Conservation (phyloP, 2,888 invertebrate species). For the Bhutanitis thaidina region DNA sequence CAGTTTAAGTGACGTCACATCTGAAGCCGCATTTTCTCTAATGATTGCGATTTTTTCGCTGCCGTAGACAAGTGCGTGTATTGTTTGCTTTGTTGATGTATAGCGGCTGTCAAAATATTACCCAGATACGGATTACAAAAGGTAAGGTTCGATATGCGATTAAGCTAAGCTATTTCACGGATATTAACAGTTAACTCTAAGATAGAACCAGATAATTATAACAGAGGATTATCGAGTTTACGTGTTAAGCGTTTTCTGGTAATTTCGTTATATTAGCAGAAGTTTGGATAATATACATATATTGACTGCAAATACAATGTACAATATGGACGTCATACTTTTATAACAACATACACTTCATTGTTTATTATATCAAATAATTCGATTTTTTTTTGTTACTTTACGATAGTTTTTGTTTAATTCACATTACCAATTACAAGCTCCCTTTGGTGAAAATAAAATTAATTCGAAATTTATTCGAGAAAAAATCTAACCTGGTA, state of each 20-base stretch:
- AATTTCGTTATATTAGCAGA: neutral
- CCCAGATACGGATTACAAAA: constrained; percentile 55
- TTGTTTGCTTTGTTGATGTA: constrained; percentile 57
- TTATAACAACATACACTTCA: too few species aligned
- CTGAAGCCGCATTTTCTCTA: constrained; percentile 16
- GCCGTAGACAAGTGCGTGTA: constrained; percentile 36
- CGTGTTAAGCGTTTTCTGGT: neutral
- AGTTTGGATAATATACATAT: too few species aligned
- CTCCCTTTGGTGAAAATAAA: too few species aligned
- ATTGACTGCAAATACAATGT: too few species aligned
- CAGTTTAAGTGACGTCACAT: constrained; percentile 32
- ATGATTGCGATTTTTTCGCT: constrained; percentile 16
- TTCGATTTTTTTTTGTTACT: too few species aligned
- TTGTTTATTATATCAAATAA: too few species aligned
- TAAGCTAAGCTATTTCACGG: too few species aligned
- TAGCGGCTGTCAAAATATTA: constrained; percentile 67
- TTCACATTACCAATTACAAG: too few species aligned
- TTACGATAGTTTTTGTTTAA: too few species aligned
- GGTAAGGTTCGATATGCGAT: constrained; percentile 41
- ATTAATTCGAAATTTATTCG: too few species aligned
- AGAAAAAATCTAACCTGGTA: too few species aligned
- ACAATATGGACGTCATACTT: too few species aligned
- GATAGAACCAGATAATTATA: neutral
- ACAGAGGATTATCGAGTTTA: neutral
- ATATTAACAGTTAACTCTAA: neutral